These are phyloP conservation scores for Geothlypis trichas DNA, from an alignment of 2,113 vertebrate species.

Conservation along the genomic window DNA sequence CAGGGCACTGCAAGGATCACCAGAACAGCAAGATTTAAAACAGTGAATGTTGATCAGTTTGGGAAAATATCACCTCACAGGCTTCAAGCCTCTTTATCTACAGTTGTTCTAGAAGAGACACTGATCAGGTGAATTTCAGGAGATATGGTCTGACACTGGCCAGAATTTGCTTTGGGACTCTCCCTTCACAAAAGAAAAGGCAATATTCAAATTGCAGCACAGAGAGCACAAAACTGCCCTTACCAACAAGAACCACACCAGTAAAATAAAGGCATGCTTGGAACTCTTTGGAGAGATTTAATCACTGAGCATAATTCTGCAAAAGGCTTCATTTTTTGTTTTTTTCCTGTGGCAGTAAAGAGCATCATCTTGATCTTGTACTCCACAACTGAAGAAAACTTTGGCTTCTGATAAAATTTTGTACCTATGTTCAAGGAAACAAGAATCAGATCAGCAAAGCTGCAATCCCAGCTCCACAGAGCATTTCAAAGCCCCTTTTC, in stretches of 20 bases:
- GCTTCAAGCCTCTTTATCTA: neutral
- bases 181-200: neutral
- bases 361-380: neutral
- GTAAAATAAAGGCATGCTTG: neutral
- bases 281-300: neutral
- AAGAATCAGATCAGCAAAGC: neutral
- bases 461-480: neutral
- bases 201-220: neutral
- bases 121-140: neutral
- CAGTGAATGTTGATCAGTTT: rapidly evolving
- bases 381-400: neutral
- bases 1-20: neutral
- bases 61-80: neutral
- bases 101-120: neutral
- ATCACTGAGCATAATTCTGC: neutral
- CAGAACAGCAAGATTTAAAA: neutral
- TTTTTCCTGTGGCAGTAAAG: neutral
- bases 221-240: neutral
- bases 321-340: neutral
- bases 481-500: neutral
- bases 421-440: neutral
- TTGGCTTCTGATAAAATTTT: neutral
- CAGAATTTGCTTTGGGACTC: neutral
- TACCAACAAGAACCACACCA: neutral
- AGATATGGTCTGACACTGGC: neutral